Percentiles rank a stretch among this genome's conserved stretches.
These are phyloP conservation scores for Thunnus maccoyii DNA, from an alignment of 2,113 vertebrate genomes.

Conservation along the genomic window DNA sequence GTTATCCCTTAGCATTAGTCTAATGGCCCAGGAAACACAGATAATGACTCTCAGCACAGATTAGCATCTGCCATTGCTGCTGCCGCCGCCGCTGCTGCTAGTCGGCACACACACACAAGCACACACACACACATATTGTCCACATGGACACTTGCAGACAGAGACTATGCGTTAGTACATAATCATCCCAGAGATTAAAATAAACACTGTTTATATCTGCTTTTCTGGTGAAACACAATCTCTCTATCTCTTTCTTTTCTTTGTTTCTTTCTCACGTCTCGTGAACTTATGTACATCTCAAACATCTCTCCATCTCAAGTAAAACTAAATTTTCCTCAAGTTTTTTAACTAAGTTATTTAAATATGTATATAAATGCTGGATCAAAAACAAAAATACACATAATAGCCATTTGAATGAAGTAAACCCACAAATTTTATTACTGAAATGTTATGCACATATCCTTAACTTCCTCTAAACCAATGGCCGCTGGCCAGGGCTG, in stretches of 20 bases:
- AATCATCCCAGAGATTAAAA: slow-evolving; percentile 29
- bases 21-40: slow-evolving; percentile 80
- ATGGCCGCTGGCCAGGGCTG: not conserved
- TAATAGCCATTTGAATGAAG: not conserved
- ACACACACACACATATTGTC: slow-evolving; percentile 21
- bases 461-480: slow-evolving; percentile 7
- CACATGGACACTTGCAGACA: slow-evolving; percentile 34
- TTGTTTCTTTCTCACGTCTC: not conserved
- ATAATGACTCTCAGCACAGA: slow-evolving; percentile 79
- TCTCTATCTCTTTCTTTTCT: not conserved
- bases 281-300: not conserved
- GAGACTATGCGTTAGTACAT: slow-evolving; percentile 27
- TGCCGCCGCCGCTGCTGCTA: slow-evolving; percentile 16
- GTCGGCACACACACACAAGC: not conserved
- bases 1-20: slow-evolving; percentile 79
- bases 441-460: not conserved
- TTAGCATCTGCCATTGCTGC: slow-evolving; percentile 71
- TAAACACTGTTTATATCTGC: slow-evolving; percentile 8
- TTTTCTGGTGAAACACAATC: not conserved
- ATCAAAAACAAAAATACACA: not conserved
- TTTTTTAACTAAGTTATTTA: not conserved
- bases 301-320: not conserved
- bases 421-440: not conserved
- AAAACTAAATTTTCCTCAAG: not conserved
- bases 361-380: not conserved